Conservation (phyloP, 2,888 invertebrate species). For the Homarus gammarus region DNA sequence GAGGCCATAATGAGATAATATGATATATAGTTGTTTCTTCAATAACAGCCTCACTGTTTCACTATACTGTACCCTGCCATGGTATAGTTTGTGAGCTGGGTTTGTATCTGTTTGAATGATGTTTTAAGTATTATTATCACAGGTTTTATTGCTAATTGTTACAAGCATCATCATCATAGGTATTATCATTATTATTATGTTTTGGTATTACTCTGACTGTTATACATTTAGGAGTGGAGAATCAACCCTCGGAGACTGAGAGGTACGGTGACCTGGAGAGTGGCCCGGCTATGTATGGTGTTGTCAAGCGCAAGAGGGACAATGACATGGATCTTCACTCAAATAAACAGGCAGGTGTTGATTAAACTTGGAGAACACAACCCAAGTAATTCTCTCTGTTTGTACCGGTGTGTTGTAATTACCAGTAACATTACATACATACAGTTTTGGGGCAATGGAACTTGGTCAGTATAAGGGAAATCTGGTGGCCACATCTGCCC, state of each 20-base stretch:
- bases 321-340: conserved; percentile 81
- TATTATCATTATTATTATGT: no score
- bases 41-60: no score
- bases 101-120: neutral
- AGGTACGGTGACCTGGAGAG: conserved; percentile 73
- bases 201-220: no score
- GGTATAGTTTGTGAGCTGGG: neutral
- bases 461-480: no score
- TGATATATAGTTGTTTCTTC: no score
- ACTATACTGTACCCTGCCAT: neutral
- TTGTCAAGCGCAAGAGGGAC: conserved; percentile 80
- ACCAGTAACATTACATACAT: no score
- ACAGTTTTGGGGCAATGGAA: neutral
- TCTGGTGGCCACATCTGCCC: no score
- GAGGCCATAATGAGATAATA: no score
- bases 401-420: neutral
- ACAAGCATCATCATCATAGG: no score
- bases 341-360: conserved; percentile 79
- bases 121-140: no score
- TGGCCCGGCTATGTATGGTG: conserved; percentile 80
- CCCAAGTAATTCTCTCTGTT: neutral
- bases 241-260: conserved; percentile 79
- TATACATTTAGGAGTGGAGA: conserved; percentile 78
- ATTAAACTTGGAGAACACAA: no score
- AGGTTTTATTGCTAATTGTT: no score